Base-by-base conservation (phyloP, 1,140 invertebrate species). In the Dufourea novaeangliae region DNA sequence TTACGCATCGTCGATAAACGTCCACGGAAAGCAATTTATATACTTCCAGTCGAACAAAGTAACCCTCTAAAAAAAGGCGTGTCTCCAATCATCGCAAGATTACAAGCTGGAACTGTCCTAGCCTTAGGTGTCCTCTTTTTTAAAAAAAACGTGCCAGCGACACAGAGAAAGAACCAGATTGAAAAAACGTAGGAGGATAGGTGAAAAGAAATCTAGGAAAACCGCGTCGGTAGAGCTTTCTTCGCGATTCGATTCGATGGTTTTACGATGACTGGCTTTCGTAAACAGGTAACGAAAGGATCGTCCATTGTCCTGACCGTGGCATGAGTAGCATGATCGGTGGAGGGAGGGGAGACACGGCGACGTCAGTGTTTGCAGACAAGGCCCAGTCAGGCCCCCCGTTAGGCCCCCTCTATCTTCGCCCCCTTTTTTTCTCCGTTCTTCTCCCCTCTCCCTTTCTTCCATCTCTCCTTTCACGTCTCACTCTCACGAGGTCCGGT, bases 161-260 rank as follows among this genome's bases (percentile, higher is more conserved):
- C 3, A 2, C 14, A 25, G 4, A 39, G 20, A 61, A 27, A 32
- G 22, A 32, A 41, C 10, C 3, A n/a, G 14, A n/a, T 1, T 8
- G 4, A 57, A 0, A 12, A 32, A 17, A 32, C 3, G 27, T 6
- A n/a, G 46, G 8, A n/a, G n/a, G n/a, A n/a, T n/a, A n/a, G 6
- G 46, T 50, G 46, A 50, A 50, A 50, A 17, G 46, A 20, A 39
- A 14, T 41, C 17, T 41, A 14, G 11, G 27, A 10, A n/a, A 56
- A 56, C 7, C 25, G 61, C 62, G 27, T 52, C 20, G 50, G 44
- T 27, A 41, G n/a, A 14, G 69, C 82, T 88, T 89, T 89, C 68
- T 88, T 67, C 57, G 74, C 84, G 83, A 90, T 90, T 89, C 88
- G 88, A 90, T 86, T 83, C 90, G 89, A 86, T 90, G 89, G 86